Evolutionary conservation across 1,140 invertebrate genomes (phyloP).

Genomic region (Schlechtendalia chinensis): DNA sequence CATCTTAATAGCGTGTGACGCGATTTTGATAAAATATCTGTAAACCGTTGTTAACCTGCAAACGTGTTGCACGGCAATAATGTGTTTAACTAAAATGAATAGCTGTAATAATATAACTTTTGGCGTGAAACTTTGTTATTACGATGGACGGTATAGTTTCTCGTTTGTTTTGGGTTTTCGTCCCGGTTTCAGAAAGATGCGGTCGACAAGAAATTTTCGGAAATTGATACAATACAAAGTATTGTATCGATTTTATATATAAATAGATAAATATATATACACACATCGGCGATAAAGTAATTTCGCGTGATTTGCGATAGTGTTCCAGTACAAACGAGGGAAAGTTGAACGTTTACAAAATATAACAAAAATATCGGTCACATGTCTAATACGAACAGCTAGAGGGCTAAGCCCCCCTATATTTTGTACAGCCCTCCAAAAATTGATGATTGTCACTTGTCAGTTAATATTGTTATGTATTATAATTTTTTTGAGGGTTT

Average conservation of each 20-base stretch:
- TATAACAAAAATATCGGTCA: too few species aligned
- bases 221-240: neutral
- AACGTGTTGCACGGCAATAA: neutral
- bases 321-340: too few species aligned
- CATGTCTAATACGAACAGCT: too few species aligned
- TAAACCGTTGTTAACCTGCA: neutral
- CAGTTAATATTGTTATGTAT: too few species aligned
- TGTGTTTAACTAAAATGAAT: neutral
- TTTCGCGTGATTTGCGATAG: too few species aligned
- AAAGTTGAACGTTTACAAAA: too few species aligned
- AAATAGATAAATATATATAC: too few species aligned
- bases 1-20: too few species aligned
- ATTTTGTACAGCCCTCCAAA: too few species aligned
- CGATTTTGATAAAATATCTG: neutral
- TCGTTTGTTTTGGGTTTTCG: neutral
- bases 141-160: neutral
- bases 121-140: neutral
- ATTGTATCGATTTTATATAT: constrained; percentile 4
- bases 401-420: too few species aligned
- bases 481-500: too few species aligned
- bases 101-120: neutral
- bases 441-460: too few species aligned
- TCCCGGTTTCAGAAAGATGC: neutral
- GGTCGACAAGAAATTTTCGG: neutral
- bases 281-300: neutral